phyloP scores from a whole-genome alignment of 1,140 invertebrate genomes.

The Vanessa atalanta region DNA sequence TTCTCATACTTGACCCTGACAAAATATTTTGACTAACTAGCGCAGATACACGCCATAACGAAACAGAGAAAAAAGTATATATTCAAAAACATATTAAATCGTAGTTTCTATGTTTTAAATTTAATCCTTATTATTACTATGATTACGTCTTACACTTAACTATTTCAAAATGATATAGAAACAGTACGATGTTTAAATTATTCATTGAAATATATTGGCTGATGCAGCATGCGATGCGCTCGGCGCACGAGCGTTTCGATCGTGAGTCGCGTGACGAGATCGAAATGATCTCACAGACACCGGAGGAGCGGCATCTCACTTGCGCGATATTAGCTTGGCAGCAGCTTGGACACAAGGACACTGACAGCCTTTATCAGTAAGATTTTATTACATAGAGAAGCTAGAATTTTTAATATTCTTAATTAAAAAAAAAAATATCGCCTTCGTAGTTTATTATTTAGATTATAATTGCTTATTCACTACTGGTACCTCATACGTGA shows the following conservation, averaged over 20 bases:
- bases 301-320: slow-evolving; percentile 55
- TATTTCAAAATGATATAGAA: not conserved
- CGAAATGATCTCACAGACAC: slow-evolving; percentile 38
- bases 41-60: too few relatives aligned
- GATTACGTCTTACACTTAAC: not conserved
- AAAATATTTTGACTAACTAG: too few relatives aligned
- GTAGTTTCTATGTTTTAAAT: too few relatives aligned
- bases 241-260: slow-evolving; percentile 47
- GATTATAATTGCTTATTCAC: too few relatives aligned
- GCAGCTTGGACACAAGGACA: slow-evolving; percentile 56
- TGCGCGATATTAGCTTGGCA: slow-evolving; percentile 71
- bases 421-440: too few relatives aligned
- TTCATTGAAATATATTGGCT: slow-evolving; percentile 20
- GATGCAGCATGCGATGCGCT: slow-evolving; percentile 49
- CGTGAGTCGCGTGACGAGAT: slow-evolving; percentile 40
- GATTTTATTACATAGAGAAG: not conserved
- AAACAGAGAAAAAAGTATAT: too few relatives aligned
- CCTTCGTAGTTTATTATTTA: too few relatives aligned
- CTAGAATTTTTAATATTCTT: too few relatives aligned
- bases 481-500: too few relatives aligned
- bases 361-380: slow-evolving; percentile 63
- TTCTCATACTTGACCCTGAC: too few relatives aligned
- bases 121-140: not conserved
- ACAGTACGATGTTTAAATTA: slow-evolving; percentile 6
- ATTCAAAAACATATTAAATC: too few relatives aligned